Percentiles rank a stretch among this genome's conserved stretches.
Conservation (phyloP, 2,113 vertebrate genomes). For the Urocynchramus pylzowi region DNA sequence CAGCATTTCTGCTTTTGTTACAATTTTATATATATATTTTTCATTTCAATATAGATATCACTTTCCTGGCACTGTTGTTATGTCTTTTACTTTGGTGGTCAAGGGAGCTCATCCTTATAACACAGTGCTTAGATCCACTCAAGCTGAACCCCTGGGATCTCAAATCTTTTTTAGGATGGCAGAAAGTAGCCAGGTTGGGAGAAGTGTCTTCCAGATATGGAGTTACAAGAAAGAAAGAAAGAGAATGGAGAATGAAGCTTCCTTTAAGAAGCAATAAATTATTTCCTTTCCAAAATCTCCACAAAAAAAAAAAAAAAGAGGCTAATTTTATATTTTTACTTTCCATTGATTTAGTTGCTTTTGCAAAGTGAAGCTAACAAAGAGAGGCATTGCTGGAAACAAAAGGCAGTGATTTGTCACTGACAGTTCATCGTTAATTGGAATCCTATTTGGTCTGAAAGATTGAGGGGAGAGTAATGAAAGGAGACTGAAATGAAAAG, state of each 20-base stretch:
- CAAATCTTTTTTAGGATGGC: background rate
- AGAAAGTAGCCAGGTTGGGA: background rate
- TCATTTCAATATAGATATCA: background rate
- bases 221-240: background rate
- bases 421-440: background rate
- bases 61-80: background rate
- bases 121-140: background rate
- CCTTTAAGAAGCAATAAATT: background rate
- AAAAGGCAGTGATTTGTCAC: slow-evolving; percentile 17
- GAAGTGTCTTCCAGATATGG: background rate
- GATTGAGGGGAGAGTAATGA: background rate
- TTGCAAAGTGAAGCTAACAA: background rate
- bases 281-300: background rate
- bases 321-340: background rate
- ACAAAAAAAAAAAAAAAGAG: background rate
- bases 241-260: background rate
- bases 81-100: background rate
- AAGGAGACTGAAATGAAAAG: background rate
- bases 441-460: background rate
- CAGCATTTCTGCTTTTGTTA: background rate
- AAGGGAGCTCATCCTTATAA: background rate
- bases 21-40: background rate
- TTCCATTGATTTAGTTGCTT: background rate
- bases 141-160: background rate
- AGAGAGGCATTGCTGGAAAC: background rate